Base-by-base conservation (phyloP, 2,113 vertebrate genomes). In the Semicossyphus pulcher region DNA sequence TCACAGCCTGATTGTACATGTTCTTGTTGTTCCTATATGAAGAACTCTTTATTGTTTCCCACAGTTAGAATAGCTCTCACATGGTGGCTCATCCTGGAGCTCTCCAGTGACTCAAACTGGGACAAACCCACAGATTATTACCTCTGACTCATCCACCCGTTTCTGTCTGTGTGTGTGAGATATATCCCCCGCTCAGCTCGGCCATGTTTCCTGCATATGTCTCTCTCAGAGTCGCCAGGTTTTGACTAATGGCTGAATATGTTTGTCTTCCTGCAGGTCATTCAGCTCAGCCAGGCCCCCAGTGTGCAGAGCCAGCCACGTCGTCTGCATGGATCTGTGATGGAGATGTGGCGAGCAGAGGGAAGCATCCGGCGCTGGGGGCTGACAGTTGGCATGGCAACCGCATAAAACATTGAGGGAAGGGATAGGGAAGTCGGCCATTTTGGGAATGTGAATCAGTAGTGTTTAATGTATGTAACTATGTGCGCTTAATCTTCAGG, bases 221-320 rank as follows among this genome's bases (percentile, higher is more conserved):
- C 68, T 26, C 63, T 62, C 23, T 31, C 32, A 21, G 41, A 9
- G 67, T 71, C 84, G 78, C 70, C 83, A 78, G 65, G 72, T 74
- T n/a, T 59, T 88, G 81, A 84, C 72, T 80, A 78, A 84, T 72
- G 66, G 60, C 34, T 64, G 63, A 78, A 72, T 85, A 63, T 81
- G 83, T 82, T 78, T 79, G 72, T 74, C 49, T 81, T 80, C 54
- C 62, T 42, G 59, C 29, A 52, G 80, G 60, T 80, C 65, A 67
- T 41, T 76, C 51, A 41, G 75, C 68, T 75, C 71, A 59, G 65
- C 44, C 53, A 62, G 69, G 39, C 45, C 25, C 32, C 0, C n/a
- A n/a, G n/a, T n/a, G 51, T 52, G 39, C 15, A 1, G 47, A 74
- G 72, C 76, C 83, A 86, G 39, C 77, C 31, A 71, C 45, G 53